phyloP scores from a whole-genome alignment of 2,888 invertebrate genomes.

The Pammene aurita region DNA sequence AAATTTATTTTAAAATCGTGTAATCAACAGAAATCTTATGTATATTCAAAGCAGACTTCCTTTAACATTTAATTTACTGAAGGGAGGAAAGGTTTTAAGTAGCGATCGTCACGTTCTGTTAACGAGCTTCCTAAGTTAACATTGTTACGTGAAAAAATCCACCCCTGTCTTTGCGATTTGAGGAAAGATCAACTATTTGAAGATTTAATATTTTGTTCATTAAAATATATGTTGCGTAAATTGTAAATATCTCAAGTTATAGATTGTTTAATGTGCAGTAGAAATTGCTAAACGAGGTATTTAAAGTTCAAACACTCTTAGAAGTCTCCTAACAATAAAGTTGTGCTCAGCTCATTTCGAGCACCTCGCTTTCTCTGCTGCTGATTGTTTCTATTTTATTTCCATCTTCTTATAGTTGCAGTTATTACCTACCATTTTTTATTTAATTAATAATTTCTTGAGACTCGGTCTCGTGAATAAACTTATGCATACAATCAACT shows the following conservation, averaged over 20 bases:
- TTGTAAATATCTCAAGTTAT: background rate
- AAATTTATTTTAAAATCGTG: background rate
- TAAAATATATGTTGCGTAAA: background rate
- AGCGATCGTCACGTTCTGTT: constrained; percentile 79
- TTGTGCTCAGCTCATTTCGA: no score
- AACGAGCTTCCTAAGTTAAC: constrained; percentile 80
- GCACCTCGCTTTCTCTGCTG: no score
- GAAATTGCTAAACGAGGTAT: no score
- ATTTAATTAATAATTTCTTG: background rate
- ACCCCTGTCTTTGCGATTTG: constrained; percentile 50
- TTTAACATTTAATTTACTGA: constrained; percentile 67
- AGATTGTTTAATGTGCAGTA: background rate
- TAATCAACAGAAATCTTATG: constrained; percentile 21
- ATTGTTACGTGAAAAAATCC: constrained; percentile 78
- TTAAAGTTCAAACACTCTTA: no score
- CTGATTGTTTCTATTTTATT: no score
- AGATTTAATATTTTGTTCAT: constrained; percentile 40
- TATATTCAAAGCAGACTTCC: constrained; percentile 57
- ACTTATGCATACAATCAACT: background rate
- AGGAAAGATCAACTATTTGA: constrained; percentile 48
- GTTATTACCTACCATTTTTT: background rate
- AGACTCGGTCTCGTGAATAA: background rate
- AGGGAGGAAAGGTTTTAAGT: constrained; percentile 63
- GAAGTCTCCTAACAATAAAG: no score
- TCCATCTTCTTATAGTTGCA: no score